phyloP scores from a whole-genome alignment of 2,113 vertebrate genomes.

The Passer domesticus region DNA sequence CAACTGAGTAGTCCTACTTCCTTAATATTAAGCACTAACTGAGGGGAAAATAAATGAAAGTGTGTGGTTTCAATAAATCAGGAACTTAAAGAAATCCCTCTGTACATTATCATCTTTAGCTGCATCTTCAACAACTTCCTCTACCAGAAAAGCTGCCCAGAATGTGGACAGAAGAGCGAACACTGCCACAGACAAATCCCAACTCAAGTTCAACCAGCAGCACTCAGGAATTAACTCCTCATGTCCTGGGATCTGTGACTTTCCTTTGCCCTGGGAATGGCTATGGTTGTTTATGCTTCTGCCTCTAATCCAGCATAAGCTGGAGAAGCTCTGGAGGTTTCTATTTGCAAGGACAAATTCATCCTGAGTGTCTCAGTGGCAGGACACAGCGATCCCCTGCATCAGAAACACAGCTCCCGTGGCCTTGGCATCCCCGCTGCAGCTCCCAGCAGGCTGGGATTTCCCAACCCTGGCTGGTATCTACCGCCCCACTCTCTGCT shows the following conservation, averaged over 20 bases:
- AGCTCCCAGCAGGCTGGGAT: not conserved
- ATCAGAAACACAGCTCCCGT: not conserved
- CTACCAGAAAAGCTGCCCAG: conserved; percentile 9
- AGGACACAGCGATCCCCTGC: not conserved
- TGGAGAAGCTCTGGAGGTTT: not conserved
- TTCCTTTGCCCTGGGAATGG: not conserved
- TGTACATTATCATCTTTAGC: not conserved
- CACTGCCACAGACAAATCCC: not conserved
- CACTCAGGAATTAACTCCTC: not conserved
- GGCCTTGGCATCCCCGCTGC: accelerated
- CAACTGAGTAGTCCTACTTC: not conserved
- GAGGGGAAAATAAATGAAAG: not conserved
- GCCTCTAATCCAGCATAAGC: not conserved
- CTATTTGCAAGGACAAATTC: not conserved
- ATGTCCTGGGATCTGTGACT: not conserved
- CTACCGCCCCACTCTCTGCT: not conserved
- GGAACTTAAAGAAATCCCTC: not conserved
- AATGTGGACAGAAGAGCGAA: not conserved
- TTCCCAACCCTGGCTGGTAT: not conserved
- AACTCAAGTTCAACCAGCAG: not conserved
- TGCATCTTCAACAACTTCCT: not conserved
- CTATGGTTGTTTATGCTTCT: not conserved
- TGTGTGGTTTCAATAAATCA: not conserved
- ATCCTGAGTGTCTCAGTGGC: not conserved
- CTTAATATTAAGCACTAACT: not conserved